Conservation (phyloP, 2,113 vertebrate species). For the Nothocercus julius region DNA sequence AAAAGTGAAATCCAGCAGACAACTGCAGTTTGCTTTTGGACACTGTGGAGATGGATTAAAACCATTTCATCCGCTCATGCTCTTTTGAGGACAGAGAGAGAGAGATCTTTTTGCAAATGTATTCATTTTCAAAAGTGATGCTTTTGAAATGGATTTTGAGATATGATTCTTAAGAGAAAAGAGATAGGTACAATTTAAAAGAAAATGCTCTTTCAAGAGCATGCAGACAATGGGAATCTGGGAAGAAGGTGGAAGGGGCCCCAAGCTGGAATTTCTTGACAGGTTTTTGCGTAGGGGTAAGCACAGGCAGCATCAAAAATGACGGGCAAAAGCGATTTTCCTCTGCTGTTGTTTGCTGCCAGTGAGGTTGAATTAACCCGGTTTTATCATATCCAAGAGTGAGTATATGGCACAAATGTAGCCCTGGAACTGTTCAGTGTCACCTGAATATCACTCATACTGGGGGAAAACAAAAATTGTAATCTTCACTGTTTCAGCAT, state of each 20-base stretch:
- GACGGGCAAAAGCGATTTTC: not conserved
- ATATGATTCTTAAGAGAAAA: not conserved
- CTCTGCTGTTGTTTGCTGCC: not conserved
- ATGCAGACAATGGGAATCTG: not conserved
- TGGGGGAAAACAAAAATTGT: not conserved
- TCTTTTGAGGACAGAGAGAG: not conserved
- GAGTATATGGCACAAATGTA: not conserved
- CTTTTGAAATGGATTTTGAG: not conserved
- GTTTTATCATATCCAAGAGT: not conserved
- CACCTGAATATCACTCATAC: not conserved
- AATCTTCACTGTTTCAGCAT: not conserved
- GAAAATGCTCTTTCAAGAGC: not conserved
- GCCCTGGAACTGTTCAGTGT: not conserved
- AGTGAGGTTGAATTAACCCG: not conserved
- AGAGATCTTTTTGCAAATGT: not conserved
- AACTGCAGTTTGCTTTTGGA: not conserved
- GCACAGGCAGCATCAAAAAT: not conserved
- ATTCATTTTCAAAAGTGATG: not conserved
- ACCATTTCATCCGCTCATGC: not conserved
- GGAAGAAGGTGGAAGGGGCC: not conserved
- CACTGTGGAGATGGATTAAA: not conserved
- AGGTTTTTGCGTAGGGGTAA: no score
- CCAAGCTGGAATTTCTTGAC: not conserved
- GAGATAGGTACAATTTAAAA: not conserved
- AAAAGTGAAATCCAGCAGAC: not conserved